Evolutionary conservation across 2,797 vertebrate genomes (phyloP), one percentile per base, ranked within the genome.

Genomic region (Brachyalestes nurse): DNA sequence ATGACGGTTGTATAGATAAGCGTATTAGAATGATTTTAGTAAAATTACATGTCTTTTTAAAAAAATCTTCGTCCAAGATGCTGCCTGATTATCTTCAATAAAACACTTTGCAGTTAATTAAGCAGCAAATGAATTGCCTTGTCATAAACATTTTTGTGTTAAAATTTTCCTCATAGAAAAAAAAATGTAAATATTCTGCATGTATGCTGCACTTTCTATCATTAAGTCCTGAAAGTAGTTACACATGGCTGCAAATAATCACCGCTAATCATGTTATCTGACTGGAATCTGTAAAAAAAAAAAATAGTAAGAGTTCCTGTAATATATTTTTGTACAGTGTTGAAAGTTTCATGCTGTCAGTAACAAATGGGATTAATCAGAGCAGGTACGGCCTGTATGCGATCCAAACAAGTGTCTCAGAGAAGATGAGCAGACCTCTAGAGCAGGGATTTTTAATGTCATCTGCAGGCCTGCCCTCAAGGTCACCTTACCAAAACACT

Each of bases 391-490:
- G 40, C 12, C 9, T 28, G 69, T 9, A 21, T 47, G 13, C 17
- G 8, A 53, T 53, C 23, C 69, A 23, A 25, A 23, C 28, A 57
- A 23, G 19, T 23, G 28, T 57, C 21, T 55, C 28, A 57, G 17
- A 34, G 70, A 17, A 17, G 23, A 55, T 34, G 70, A 51, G 45
- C 23, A 28, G 25, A 28, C 67, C 34, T 49, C 47, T 72, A 55
- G 19, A 53, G 70, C 49, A 55, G 51, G 25, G 25, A 38, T 13
- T 78, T 47, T 8, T 70, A 67, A 69, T 78, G n/a, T 25, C 38
- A 40, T 57, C 38, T 34, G 19, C 76, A 78, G 76, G 34, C 49
- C 49, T 10, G n/a, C 9, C 25, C 7, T 55, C 47, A 72, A 72
- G 69, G 69, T 55, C 69, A 34, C 19, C 49, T 55, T 17, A 51